Evolutionary conservation across 2,888 invertebrate genomes (phyloP).

Genomic region (Philopedon plagiatum): DNA sequence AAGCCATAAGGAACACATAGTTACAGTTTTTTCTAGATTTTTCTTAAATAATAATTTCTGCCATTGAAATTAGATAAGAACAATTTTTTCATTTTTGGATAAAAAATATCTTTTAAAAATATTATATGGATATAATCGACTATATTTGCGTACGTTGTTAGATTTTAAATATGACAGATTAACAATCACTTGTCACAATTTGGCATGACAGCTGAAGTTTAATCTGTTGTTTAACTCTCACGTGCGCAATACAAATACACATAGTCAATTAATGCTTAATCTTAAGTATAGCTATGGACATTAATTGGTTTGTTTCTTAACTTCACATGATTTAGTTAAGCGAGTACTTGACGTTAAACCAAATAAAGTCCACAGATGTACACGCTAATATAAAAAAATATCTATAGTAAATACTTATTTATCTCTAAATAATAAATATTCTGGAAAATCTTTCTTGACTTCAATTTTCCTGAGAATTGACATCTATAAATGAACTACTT

Average conservation of each 20-base stretch:
- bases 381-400: not conserved
- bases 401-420: not conserved
- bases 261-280: not conserved
- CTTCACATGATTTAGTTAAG: not conserved
- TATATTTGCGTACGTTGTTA: no score
- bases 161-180: no score
- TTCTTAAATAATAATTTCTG: constrained; percentile 51
- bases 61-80: constrained; percentile 39
- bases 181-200: no score
- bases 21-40: constrained; percentile 49
- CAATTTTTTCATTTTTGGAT: constrained; percentile 27
- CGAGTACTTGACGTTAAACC: not conserved
- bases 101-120: constrained; percentile 4
- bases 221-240: no score
- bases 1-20: constrained; percentile 64
- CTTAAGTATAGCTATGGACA: not conserved
- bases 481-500: constrained; percentile 18
- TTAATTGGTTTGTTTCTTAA: not conserved
- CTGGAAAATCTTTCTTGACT: constrained; percentile 1
- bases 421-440: not conserved
- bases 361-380: not conserved
- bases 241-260: not conserved
- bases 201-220: no score
- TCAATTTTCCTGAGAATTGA: constrained; percentile 22
- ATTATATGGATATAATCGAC: no score